These are phyloP conservation scores for Sipha flava DNA, from an alignment of 1,140 invertebrate genomes.

Conservation along the genomic window DNA sequence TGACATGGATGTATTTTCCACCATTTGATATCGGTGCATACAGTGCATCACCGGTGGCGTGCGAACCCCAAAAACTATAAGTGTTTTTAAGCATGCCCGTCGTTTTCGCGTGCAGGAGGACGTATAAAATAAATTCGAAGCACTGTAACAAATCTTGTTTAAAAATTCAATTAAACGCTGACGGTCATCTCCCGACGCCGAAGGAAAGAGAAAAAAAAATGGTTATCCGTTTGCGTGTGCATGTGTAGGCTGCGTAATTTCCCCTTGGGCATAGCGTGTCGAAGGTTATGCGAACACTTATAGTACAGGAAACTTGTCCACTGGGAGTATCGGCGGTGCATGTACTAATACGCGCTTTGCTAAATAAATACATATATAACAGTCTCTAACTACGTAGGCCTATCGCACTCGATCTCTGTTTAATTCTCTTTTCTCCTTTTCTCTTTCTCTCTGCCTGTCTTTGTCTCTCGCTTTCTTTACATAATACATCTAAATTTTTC, in stretches of 20 bases:
- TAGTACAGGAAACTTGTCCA: background rate
- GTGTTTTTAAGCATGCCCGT: too few species aligned
- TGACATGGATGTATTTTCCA: too few species aligned
- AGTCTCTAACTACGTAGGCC: too few species aligned
- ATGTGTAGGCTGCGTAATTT: background rate
- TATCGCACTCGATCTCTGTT: background rate
- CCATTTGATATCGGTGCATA: too few species aligned
- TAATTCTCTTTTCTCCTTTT: too few species aligned
- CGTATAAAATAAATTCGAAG: background rate
- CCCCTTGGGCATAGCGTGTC: constrained; percentile 9
- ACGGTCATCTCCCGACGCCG: background rate
- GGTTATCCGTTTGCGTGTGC: background rate
- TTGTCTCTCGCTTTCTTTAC: too few species aligned
- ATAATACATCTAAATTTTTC: too few species aligned
- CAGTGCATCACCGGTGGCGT: too few species aligned
- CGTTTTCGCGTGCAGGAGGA: background rate
- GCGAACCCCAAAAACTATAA: too few species aligned
- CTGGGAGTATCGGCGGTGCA: background rate
- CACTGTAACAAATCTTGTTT: background rate
- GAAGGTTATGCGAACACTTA: background rate
- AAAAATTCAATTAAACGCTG: constrained; percentile 17
- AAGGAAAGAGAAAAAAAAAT: background rate
- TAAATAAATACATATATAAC: background rate
- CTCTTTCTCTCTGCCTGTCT: too few species aligned
- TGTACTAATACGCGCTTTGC: too few species aligned